Conservation (phyloP, 2,797 vertebrate species). For the Acanthurus tractus region DNA sequence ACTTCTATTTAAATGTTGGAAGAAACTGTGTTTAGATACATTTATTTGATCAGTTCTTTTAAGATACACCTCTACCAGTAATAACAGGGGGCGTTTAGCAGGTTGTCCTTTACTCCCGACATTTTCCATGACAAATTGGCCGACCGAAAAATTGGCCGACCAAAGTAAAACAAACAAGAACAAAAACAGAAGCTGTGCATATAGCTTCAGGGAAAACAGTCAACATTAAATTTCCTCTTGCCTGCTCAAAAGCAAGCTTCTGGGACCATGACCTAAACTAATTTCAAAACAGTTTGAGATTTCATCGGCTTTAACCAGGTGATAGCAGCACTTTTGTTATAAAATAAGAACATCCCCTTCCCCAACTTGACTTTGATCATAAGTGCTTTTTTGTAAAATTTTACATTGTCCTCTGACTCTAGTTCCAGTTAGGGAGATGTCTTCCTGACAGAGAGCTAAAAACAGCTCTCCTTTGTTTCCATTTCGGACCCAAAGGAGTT, state of each 20-base stretch:
- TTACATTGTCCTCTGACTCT: slow-evolving; percentile 38
- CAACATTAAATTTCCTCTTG: slow-evolving; percentile 41
- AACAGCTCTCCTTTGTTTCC: slow-evolving; percentile 60
- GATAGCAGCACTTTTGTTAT: slow-evolving; percentile 32
- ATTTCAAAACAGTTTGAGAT: slow-evolving; percentile 56
- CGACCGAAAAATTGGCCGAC: slow-evolving; percentile 41
- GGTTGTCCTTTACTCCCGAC: slow-evolving; percentile 34
- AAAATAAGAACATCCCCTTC: slow-evolving; percentile 61
- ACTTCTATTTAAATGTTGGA: neutral
- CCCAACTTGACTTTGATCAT: slow-evolving; percentile 33
- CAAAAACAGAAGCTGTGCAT: slow-evolving; percentile 9
- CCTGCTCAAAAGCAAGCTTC: slow-evolving; percentile 59
- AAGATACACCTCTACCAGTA: neutral
- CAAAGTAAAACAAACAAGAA: slow-evolving; percentile 22
- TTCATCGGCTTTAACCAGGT: slow-evolving; percentile 54
- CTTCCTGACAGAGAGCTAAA: slow-evolving; percentile 57
- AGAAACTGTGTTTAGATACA: neutral
- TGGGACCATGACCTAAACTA: slow-evolving; percentile 57
- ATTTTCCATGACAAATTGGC: slow-evolving; percentile 47
- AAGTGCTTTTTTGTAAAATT: slow-evolving; percentile 9
- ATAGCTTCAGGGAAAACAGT: slow-evolving; percentile 54
- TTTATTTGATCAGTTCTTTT: slow-evolving; percentile 11
- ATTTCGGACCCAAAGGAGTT: slow-evolving; percentile 58
- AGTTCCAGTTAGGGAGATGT: slow-evolving; percentile 48
- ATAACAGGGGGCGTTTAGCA: slow-evolving; percentile 8